Evolutionary conservation across 2,888 invertebrate genomes (phyloP), one percentile per base, ranked within the genome.

Genomic region (Xylota segnis): DNA sequence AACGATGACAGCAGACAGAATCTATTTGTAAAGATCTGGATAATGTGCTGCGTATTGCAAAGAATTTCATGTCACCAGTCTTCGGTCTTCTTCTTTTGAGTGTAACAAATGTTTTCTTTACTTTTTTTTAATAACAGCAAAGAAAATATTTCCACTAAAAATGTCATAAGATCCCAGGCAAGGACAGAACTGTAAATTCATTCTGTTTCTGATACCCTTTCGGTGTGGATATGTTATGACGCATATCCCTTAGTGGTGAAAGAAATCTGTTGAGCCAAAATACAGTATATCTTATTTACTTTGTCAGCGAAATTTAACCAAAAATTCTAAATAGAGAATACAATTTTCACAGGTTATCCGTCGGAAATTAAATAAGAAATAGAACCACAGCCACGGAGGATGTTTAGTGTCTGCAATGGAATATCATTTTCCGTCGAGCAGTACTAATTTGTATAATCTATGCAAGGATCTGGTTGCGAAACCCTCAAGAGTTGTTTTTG

Each of bases 401-500:
- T 27, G 29, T 63, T 37, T 43, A 14, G 40, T 59, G 27, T 18
- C 47, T 76, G 16, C 59, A 27, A 12, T 47, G 5, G 6, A 47
- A 12, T 29, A 29, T 40, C 43, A 34, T 54, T 70, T 47, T 9
- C 29, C 45, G 7, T 37, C 45, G 34, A 63, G 27, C 37, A 29
- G 63, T 23, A 71, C 29, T 78, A 58, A 72, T 79, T 65, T 72
- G n/a, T 47, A 14, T 65, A 50, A 79, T 79, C 71, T 78, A 45
- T 72, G 56, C 58, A 71, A 52, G 50, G 58, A 79, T 72, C 72
- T 56, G 10, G 47, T 45, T 54, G 18, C 45, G 23, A 54, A 45
- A 16, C 34, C 0, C 23, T 10, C 2, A 50, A 52, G 23, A 9
- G 37, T 12, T 59, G 47, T 34, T 78, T 45, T 56, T 72, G 71